A percentile compares a stretch with the other conserved stretches of the same genome.
phyloP scores from a whole-genome alignment of 2,888 invertebrate species.

The Melitaea athalia region DNA sequence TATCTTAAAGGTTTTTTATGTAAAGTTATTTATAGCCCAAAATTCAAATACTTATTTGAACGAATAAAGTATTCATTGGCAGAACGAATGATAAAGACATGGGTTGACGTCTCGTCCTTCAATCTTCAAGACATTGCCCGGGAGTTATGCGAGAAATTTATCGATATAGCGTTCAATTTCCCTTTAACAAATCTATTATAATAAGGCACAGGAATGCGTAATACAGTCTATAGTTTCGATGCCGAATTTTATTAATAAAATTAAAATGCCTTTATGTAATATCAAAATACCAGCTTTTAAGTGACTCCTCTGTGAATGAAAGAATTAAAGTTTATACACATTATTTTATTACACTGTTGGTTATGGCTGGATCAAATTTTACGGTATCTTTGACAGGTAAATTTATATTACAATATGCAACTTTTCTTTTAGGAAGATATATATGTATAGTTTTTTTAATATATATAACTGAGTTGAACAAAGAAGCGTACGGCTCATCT shows the following conservation, averaged over 20 bases:
- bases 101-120: not conserved
- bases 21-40: not conserved
- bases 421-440: too few species aligned
- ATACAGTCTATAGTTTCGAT: not conserved
- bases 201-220: constrained; percentile 4
- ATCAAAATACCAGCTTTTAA: not conserved
- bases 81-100: constrained; percentile 10
- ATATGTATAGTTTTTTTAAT: too few species aligned
- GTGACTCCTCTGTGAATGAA: too few species aligned
- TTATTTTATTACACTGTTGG: too few species aligned
- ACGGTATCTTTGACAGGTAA: too few species aligned
- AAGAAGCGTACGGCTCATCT: too few species aligned
- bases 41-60: not conserved
- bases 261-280: not conserved
- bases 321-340: too few species aligned
- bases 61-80: not conserved
- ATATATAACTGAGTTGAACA: too few species aligned
- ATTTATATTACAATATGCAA: too few species aligned
- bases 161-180: constrained; percentile 13
- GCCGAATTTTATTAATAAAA: not conserved
- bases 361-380: too few species aligned
- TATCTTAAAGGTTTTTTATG: too few species aligned
- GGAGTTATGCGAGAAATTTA: constrained; percentile 12
- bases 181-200: constrained; percentile 7
- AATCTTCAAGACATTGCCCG: constrained; percentile 4